A percentile compares a stretch with the other conserved stretches of the same genome.
Evolutionary conservation across 2,888 invertebrate species (phyloP).

Genomic region (Scaptomyza parva): DNA sequence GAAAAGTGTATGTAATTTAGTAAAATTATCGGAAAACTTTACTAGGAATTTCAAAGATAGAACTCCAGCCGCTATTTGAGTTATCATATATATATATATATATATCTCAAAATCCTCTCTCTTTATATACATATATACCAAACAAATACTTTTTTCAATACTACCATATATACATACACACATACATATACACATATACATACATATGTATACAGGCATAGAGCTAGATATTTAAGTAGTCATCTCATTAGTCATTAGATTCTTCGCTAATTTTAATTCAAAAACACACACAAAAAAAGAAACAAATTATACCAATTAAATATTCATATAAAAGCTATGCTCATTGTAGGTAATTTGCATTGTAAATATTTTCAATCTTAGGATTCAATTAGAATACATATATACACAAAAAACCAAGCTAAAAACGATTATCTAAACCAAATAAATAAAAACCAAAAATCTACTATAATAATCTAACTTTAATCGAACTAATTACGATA

Average conservation of each 20-base stretch:
- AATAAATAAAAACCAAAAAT: not conserved
- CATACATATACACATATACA: not conserved
- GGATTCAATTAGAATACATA: conserved; percentile 59
- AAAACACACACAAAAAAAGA: not conserved
- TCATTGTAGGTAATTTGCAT: conserved; percentile 53
- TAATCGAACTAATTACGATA: conserved; percentile 30
- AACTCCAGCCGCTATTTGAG: conserved; percentile 8
- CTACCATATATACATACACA: conserved; percentile 11
- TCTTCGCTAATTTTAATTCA: conserved; percentile 54
- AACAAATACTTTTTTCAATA: conserved; percentile 25
- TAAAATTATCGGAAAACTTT: conserved; percentile 52
- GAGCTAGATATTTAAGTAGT: conserved; percentile 14
- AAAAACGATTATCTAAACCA: conserved; percentile 12
- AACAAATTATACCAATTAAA: conserved; percentile 20
- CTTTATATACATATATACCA: conserved; percentile 28
- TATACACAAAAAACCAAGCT: conserved; percentile 19
- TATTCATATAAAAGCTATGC: conserved; percentile 18
- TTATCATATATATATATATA: conserved; percentile 17
- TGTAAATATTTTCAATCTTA: conserved; percentile 57
- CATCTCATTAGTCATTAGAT: conserved; percentile 61
- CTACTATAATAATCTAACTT: conserved; percentile 33
- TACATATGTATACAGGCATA: not conserved
- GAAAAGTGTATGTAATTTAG: conserved; percentile 4
- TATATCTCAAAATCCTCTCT: conserved; percentile 16
- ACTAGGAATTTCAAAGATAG: conserved; percentile 50